phyloP scores from a whole-genome alignment of 2,797 vertebrate species.

The Clarias platycephalus region DNA sequence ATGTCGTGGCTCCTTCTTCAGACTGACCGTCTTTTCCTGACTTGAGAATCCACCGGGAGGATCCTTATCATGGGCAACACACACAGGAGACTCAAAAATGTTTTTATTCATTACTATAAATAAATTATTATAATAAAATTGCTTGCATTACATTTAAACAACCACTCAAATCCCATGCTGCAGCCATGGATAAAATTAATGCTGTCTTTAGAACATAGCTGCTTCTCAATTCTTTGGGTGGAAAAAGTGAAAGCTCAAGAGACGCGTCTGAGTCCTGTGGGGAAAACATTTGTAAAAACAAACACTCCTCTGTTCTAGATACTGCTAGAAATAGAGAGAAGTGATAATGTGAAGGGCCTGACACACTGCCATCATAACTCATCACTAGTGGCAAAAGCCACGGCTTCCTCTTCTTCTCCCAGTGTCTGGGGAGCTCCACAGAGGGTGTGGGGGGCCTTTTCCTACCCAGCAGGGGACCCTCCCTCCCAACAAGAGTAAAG shows the following conservation, averaged over 20 bases:
- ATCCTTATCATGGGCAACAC: slow-evolving; percentile 70
- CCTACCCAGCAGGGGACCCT: slow-evolving; percentile 73
- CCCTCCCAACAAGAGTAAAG: slow-evolving; percentile 73
- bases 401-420: slow-evolving; percentile 66
- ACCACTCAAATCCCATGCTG: neutral
- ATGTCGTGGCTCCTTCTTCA: slow-evolving; percentile 89
- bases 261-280: slow-evolving; percentile 57
- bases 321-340: slow-evolving; percentile 62
- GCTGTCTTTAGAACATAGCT: neutral
- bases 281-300: slow-evolving; percentile 71
- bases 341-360: slow-evolving; percentile 68
- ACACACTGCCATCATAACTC: slow-evolving; percentile 70
- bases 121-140: neutral
- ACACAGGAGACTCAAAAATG: neutral
- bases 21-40: slow-evolving; percentile 84
- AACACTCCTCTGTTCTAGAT: slow-evolving; percentile 71
- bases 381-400: slow-evolving; percentile 73
- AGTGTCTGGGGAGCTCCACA: slow-evolving; percentile 66
- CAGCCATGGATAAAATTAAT: neutral
- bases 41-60: slow-evolving; percentile 81
- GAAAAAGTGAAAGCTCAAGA: slow-evolving; percentile 35
- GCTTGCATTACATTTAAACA: neutral
- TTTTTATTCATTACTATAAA: neutral
- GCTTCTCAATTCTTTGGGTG: neutral
- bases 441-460: slow-evolving; percentile 60